A percentile compares a stretch with the other conserved stretches of the same genome.
Evolutionary conservation across 2,113 vertebrate species (phyloP).

Genomic region (Tinamus guttatus): DNA sequence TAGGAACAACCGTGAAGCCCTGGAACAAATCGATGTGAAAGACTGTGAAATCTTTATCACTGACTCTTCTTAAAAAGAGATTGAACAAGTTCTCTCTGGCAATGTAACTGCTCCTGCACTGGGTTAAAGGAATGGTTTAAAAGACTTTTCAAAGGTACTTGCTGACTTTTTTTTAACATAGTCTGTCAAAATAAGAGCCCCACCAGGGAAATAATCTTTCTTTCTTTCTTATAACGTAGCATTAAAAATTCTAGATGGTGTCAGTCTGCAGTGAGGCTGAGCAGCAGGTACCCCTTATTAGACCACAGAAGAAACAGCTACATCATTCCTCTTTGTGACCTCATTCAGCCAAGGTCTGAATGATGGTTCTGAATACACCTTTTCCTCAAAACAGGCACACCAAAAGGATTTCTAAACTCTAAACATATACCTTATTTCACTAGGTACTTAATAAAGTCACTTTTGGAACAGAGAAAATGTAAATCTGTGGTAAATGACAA

Average conservation of each 20-base stretch:
- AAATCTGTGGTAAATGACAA: background rate
- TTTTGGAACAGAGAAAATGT: background rate
- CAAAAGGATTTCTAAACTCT: background rate
- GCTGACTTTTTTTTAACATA: background rate
- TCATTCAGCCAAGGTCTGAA: background rate
- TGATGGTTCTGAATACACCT: background rate
- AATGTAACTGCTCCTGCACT: background rate
- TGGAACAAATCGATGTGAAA: background rate
- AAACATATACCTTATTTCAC: background rate
- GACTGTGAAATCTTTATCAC: background rate
- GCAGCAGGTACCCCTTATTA: background rate
- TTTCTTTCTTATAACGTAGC: background rate
- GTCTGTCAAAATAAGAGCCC: background rate
- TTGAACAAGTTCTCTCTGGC: background rate
- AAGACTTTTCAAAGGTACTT: background rate
- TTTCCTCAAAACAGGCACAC: background rate
- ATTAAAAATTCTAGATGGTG: background rate
- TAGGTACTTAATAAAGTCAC: background rate
- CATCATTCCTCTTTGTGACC: background rate
- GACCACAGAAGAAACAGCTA: background rate
- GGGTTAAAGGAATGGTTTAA: background rate
- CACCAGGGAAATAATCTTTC: background rate
- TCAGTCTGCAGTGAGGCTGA: background rate
- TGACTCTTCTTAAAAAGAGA: background rate
- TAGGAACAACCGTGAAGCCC: background rate